phyloP scores from a whole-genome alignment of 1,140 invertebrate species.

The Tribolium castaneum region DNA sequence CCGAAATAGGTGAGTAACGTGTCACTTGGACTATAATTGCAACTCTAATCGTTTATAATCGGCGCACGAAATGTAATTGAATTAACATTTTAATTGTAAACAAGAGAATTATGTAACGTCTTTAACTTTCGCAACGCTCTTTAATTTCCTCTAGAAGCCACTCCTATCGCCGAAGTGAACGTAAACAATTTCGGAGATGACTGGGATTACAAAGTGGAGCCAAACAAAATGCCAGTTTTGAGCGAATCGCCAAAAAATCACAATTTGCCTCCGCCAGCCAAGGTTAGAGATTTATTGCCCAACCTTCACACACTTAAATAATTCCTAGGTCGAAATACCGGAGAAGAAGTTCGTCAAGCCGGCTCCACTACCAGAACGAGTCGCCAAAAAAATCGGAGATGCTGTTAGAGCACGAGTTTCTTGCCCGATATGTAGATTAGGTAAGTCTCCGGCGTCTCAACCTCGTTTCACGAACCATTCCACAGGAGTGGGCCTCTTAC shows the following conservation, averaged over 20 bases:
- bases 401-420: constrained; percentile 54
- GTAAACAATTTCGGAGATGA: constrained; percentile 53
- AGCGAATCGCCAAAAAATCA: constrained; percentile 38
- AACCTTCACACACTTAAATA: not conserved
- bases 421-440: constrained; percentile 55
- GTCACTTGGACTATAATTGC: not conserved
- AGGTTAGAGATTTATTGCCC: not conserved
- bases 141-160: constrained; percentile 11
- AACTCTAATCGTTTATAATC: not conserved
- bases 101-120: not conserved
- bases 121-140: constrained; percentile 5
- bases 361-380: not conserved
- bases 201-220: constrained; percentile 54
- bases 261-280: constrained; percentile 44
- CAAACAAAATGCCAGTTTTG: constrained; percentile 51
- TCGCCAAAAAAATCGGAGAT: constrained; percentile 52
- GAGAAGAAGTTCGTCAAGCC: not conserved
- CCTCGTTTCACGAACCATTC: constrained; percentile 2
- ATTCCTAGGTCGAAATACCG: not conserved
- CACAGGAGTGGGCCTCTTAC: constrained; percentile 56
- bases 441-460: constrained; percentile 41
- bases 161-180: not conserved
- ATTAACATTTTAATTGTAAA: constrained; percentile 10
- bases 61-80: not conserved
- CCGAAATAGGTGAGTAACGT: not conserved